Evolutionary conservation across 2,888 invertebrate genomes (phyloP), one percentile per base, ranked within the genome.

Genomic region (Melipona bicolor): DNA sequence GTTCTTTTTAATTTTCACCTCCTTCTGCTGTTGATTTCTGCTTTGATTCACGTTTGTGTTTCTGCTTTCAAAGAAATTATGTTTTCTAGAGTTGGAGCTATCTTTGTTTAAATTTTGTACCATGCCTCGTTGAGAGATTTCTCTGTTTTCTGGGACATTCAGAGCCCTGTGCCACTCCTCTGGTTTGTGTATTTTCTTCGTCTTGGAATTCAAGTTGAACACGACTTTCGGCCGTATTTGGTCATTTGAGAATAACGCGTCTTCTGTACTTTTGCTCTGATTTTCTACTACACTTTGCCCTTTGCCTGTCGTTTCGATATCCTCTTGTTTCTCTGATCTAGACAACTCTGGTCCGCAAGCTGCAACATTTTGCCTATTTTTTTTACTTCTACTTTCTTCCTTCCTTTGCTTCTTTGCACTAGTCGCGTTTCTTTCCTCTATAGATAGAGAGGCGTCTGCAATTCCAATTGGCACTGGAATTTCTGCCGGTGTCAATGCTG

Each of bases 181-280:
- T 1, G 86, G 82, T 50, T 87, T 90, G 15, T 67, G 86, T 4
- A 91, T 90, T 19, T 87, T 88, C 49, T 91, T 90, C 1, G 79
- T 79, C 78, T 90, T 92, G 0, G 91, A 84, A 70, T 85, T 90
- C n/a, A 93, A 82, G 70, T 93, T 93, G 61, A 93, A 93, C 3
- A 91, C 79, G 0, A 93, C 92, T 77, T 92, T 93, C 0, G 90
- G 91, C 21, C 93, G 86, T 50, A 77, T 77, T 27, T 86, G 83
- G 27, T 92, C 91, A 2, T 76, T 83, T 9, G 67, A 54, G 5
- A 76, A 43, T 6, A 65, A 61, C 4, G 4, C 13, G 2, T 87
- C 75, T 5, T 71, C 80, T 5, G 32, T 43, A 69, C 21, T 65
- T 70, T 62, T 54, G 27, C 24, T 67, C 32, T 43, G 56, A 79